Conservation (phyloP, 2,113 vertebrate genomes). For the Trichechus manatus region DNA sequence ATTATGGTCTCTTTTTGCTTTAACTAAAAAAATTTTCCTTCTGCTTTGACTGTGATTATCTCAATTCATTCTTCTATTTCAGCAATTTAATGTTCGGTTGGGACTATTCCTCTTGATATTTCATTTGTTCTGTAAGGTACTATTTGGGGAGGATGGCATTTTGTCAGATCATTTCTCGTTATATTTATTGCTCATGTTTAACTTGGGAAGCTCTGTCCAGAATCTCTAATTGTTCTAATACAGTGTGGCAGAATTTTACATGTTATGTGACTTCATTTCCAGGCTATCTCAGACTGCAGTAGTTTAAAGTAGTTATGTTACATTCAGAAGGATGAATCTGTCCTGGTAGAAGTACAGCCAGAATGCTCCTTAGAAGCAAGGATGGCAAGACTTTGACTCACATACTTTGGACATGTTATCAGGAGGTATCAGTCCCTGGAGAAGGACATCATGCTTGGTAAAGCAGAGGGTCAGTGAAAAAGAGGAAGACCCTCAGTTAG, state of each 20-base stretch:
- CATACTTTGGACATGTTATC: too few relatives aligned
- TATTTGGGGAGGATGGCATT: neutral
- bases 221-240: neutral
- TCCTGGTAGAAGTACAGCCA: too few relatives aligned
- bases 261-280: neutral
- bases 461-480: too few relatives aligned
- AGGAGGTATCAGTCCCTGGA: too few relatives aligned
- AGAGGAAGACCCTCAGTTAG: too few relatives aligned
- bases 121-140: neutral
- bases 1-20: neutral
- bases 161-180: neutral
- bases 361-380: too few relatives aligned
- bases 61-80: neutral
- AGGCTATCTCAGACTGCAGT: neutral
- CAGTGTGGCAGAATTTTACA: neutral
- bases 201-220: neutral
- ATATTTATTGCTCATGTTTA: neutral
- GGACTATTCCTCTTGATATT: neutral
- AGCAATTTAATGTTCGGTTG: neutral
- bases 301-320: too few relatives aligned
- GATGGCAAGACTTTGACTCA: too few relatives aligned
- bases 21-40: neutral
- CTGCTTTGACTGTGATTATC: neutral
- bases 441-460: too few relatives aligned
- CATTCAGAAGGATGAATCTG: too few relatives aligned